These are phyloP conservation scores for Alexandromys fortis DNA, from an alignment of 2,113 vertebrate species.

Conservation along the genomic window DNA sequence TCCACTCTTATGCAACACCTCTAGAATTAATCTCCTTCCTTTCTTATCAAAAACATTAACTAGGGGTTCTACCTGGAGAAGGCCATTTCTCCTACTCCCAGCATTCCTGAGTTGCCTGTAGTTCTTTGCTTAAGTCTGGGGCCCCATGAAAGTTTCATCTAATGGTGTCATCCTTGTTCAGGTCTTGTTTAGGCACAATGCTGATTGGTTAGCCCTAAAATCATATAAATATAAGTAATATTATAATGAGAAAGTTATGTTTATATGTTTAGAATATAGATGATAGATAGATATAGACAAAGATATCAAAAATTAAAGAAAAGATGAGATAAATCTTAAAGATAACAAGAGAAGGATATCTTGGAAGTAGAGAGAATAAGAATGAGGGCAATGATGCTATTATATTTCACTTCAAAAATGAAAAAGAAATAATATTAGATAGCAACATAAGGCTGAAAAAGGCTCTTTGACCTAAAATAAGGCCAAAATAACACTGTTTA, in stretches of 20 bases:
- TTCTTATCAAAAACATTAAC: background rate
- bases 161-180: too few relatives aligned
- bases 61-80: background rate
- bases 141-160: background rate
- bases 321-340: background rate
- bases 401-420: background rate
- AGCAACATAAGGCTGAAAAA: background rate
- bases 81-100: too few relatives aligned
- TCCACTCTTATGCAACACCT: background rate
- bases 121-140: background rate
- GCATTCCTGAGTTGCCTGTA: background rate
- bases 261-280: background rate
- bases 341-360: background rate
- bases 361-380: background rate
- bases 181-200: background rate
- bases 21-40: background rate
- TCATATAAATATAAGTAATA: background rate
- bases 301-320: background rate
- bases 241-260: background rate
- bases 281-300: background rate
- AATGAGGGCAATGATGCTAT: background rate
- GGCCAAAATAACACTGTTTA: background rate
- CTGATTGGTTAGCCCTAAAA: background rate
- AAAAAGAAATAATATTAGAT: background rate
- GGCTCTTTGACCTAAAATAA: background rate